Evolutionary conservation across 1,140 invertebrate genomes (phyloP).

Genomic region (Agraylea sexmaculata): DNA sequence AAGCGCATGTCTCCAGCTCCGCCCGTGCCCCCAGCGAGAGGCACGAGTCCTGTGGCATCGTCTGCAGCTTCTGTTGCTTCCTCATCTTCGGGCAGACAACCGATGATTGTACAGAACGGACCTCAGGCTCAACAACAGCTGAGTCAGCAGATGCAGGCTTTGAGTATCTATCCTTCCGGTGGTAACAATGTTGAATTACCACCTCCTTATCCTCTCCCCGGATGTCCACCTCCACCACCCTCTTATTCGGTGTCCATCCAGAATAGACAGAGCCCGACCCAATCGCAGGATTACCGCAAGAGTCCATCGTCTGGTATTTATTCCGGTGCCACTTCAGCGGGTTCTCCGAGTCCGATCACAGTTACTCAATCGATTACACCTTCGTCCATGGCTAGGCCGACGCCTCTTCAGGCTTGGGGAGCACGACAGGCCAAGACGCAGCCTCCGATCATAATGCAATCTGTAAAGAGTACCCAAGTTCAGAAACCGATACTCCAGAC

Average conservation of each 20-base stretch:
- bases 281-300: slow-evolving; percentile 64
- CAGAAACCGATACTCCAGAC: slow-evolving; percentile 89
- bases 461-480: slow-evolving; percentile 87
- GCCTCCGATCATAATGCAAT: slow-evolving; percentile 91
- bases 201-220: slow-evolving; percentile 62
- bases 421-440: slow-evolving; percentile 73
- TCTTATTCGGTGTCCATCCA: slow-evolving; percentile 77
- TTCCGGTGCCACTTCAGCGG: slow-evolving; percentile 64
- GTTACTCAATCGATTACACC: slow-evolving; percentile 48
- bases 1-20: slow-evolving; percentile 76
- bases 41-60: slow-evolving; percentile 62
- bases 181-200: slow-evolving; percentile 53
- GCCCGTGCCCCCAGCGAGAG: slow-evolving; percentile 46
- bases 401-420: slow-evolving; percentile 64
- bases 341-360: slow-evolving; percentile 70
- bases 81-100: slow-evolving; percentile 43
- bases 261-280: slow-evolving; percentile 74
- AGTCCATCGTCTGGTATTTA: slow-evolving; percentile 70
- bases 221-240: slow-evolving; percentile 60
- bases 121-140: slow-evolving; percentile 75
- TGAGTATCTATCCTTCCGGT: slow-evolving; percentile 62
- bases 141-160: slow-evolving; percentile 72
- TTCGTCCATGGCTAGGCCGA: slow-evolving; percentile 54
- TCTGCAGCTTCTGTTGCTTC: slow-evolving; percentile 30
- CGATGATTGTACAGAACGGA: slow-evolving; percentile 71